Evolutionary conservation across 2,888 invertebrate species (phyloP).

Genomic region (Anorthoa munda): DNA sequence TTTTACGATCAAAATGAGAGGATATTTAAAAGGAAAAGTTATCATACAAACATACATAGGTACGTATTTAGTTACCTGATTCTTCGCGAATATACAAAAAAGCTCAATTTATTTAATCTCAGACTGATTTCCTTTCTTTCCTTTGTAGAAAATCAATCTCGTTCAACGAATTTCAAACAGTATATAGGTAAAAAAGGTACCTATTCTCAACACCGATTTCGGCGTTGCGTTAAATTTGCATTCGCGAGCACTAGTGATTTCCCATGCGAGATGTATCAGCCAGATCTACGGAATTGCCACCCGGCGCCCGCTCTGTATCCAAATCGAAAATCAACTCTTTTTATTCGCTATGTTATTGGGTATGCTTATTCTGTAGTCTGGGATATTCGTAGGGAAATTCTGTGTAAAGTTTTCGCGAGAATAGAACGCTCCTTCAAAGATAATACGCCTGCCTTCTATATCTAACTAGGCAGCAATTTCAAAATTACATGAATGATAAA

Average conservation of each 20-base stretch:
- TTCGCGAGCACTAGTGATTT: constrained; percentile 78
- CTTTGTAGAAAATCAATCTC: constrained; percentile 44
- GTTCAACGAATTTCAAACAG: constrained; percentile 18
- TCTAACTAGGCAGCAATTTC: too few relatives aligned
- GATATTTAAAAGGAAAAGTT: background rate
- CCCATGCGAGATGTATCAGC: constrained; percentile 80
- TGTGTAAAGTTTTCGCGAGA: background rate
- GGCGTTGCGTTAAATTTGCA: constrained; percentile 82
- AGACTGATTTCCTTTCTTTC: constrained; percentile 13
- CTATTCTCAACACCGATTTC: constrained; percentile 54
- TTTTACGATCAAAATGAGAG: background rate
- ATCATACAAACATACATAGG: background rate
- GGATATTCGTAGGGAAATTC: constrained; percentile 32
- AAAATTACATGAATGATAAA: too few relatives aligned
- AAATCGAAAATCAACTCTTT: constrained; percentile 89
- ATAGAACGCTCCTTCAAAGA: too few relatives aligned
- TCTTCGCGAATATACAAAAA: background rate
- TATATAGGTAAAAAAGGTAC: constrained; percentile 24
- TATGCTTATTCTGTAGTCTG: constrained; percentile 74
- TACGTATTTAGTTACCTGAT: background rate
- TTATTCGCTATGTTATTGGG: constrained; percentile 78
- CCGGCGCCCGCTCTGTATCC: constrained; percentile 77
- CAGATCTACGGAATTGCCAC: constrained; percentile 81
- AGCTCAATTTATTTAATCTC: constrained; percentile 11
- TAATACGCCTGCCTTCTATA: too few relatives aligned